Evolutionary conservation across 2,113 vertebrate genomes (phyloP), one percentile per base, ranked within the genome.

Genomic region (Solea solea): DNA sequence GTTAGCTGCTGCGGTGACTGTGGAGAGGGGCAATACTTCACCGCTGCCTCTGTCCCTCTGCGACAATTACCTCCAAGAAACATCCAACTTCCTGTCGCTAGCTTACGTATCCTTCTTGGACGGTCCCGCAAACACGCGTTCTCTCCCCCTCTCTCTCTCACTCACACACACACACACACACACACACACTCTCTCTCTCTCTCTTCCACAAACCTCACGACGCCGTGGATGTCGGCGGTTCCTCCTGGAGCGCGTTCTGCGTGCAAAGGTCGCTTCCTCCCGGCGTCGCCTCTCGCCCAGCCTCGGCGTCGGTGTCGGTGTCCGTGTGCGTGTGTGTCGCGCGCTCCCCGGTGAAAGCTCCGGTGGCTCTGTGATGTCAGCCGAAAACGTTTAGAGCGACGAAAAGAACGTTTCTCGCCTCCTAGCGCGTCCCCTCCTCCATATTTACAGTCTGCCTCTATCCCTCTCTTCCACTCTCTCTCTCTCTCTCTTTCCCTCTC

Each of bases 171-270:
- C 48, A n/a, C 48, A 2, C 40, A 41, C 71, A 7, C 65, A 14
- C 62, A 21, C 54, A n/a, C 64, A 1, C 52, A 0, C 48, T 2
- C 28, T 28, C 60, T 3, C 16, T 7, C 48, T 27, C 13, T 48
- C 11, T 48, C 14, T 14, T 11, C 12, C 60, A 15, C 45, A 14
- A 64, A 49, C 39, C 54, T 0, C 61, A 54, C 78, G 3, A 81
- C 88, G 76, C 88, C 86, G 83, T 89, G 80, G 83, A 78, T 84
- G 85, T 90, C 80, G 72, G 83, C 67, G 83, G 69, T 41, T 86
- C 86, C 81, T 86, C 69, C 64, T 72, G 58, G 72, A 78, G 74
- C 60, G 63, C 45, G 67, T 25, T 80, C 41, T 56, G 4, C 34
- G 77, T 55, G 64, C 81, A 65, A 73, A 69, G 80, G 80, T 86